These are phyloP conservation scores for Microcebus tavaratra DNA, from an alignment of 2,113 vertebrate genomes.

Conservation along the genomic window DNA sequence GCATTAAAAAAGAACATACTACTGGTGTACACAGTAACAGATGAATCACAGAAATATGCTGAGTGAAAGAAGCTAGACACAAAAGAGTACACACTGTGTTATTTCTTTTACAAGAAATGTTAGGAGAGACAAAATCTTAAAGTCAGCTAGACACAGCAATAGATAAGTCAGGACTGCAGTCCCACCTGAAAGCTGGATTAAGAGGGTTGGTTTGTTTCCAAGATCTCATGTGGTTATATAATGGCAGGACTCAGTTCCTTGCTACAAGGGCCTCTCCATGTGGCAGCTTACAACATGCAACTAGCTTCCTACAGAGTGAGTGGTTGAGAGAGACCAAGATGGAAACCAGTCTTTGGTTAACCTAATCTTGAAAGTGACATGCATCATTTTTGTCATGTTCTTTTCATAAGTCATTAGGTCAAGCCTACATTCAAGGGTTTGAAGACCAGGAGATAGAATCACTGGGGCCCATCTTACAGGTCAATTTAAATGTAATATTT, in stretches of 20 bases:
- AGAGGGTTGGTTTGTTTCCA: background rate
- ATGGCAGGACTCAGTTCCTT: background rate
- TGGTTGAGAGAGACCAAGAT: background rate
- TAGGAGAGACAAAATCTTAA: slow-evolving; percentile 1
- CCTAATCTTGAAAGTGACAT: background rate
- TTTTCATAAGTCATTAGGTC: background rate
- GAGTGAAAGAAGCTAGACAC: background rate
- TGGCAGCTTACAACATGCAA: background rate
- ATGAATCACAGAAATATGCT: background rate
- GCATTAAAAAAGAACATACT: background rate
- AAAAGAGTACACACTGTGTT: background rate
- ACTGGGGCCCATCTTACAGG: background rate
- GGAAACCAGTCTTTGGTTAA: background rate
- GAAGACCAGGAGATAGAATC: background rate
- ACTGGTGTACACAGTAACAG: background rate
- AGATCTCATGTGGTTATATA: background rate
- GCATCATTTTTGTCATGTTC: background rate
- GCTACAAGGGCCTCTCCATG: background rate
- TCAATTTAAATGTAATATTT: background rate
- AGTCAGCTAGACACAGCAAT: background rate
- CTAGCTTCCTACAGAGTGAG: background rate
- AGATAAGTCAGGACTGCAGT: background rate
- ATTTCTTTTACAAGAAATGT: background rate
- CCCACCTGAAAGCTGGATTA: background rate
- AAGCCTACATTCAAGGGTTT: background rate